phyloP scores from a whole-genome alignment of 2,888 invertebrate genomes.

The Clitarchus hookeri region DNA sequence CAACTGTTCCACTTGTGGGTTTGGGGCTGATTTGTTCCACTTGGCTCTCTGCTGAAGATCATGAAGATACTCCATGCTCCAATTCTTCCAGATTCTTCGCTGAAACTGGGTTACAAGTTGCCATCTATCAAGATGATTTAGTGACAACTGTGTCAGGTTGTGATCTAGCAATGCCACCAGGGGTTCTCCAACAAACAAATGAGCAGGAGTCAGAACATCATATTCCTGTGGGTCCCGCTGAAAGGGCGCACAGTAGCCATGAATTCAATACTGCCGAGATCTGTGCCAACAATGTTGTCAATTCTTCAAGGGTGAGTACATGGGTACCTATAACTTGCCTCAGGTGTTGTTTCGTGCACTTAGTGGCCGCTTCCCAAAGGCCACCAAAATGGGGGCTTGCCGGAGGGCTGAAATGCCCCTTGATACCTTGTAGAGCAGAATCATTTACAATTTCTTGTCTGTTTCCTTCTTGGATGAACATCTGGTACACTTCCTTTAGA shows the following conservation, averaged over 20 bases:
- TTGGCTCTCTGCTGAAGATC: slow-evolving; percentile 47
- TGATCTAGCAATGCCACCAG: slow-evolving; percentile 42
- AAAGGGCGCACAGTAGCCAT: slow-evolving; percentile 45
- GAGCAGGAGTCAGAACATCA: slow-evolving; percentile 46
- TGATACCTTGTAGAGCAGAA: slow-evolving; percentile 37
- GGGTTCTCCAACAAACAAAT: slow-evolving; percentile 47
- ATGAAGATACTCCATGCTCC: slow-evolving; percentile 46
- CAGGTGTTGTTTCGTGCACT: slow-evolving; percentile 49
- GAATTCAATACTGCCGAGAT: slow-evolving; percentile 49
- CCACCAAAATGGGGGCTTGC: slow-evolving; percentile 50
- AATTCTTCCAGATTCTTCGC: slow-evolving; percentile 44
- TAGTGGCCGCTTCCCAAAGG: slow-evolving; percentile 50
- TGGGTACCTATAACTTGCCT: slow-evolving; percentile 45
- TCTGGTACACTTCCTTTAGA: too few relatives aligned
- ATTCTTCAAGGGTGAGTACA: slow-evolving; percentile 48
- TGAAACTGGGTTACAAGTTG: slow-evolving; percentile 44
- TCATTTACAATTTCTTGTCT: not conserved
- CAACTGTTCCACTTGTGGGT: too few relatives aligned
- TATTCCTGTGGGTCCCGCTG: slow-evolving; percentile 43
- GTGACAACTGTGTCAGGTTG: slow-evolving; percentile 38
- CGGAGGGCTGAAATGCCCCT: slow-evolving; percentile 51
- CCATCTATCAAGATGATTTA: slow-evolving; percentile 44
- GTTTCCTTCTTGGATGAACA: not conserved
- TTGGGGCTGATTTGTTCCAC: slow-evolving; percentile 38
- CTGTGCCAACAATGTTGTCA: slow-evolving; percentile 42